phyloP scores from a whole-genome alignment of 2,888 invertebrate species.

The Conus canariensis region DNA sequence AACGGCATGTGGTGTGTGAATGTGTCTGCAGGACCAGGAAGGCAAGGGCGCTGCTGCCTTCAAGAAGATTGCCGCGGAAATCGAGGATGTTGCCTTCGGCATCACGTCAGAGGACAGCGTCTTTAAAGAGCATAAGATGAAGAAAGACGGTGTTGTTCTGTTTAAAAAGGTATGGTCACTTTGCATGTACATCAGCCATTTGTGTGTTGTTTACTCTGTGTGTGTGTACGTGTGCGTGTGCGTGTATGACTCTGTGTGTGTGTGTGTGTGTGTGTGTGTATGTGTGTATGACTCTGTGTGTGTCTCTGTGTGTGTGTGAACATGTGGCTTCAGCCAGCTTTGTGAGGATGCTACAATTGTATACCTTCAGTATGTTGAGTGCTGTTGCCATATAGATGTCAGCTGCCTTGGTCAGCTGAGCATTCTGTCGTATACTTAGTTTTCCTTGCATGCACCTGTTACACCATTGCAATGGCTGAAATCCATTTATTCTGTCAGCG shows the following conservation, averaged over 20 bases:
- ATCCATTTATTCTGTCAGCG: background rate
- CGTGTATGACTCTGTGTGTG: too few relatives aligned
- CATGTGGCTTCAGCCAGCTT: too few relatives aligned
- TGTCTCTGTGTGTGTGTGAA: too few relatives aligned
- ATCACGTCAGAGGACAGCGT: conserved; percentile 89
- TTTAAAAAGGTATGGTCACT: conserved; percentile 89
- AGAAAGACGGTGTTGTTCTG: conserved; percentile 89
- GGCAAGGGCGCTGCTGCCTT: conserved; percentile 91
- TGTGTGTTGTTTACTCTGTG: conserved; percentile 48
- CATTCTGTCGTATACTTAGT: too few relatives aligned
- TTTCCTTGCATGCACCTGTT: background rate
- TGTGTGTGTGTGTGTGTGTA: too few relatives aligned
- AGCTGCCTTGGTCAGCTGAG: too few relatives aligned
- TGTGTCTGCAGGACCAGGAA: conserved; percentile 83
- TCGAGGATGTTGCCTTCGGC: conserved; percentile 94
- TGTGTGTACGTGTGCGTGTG: too few relatives aligned
- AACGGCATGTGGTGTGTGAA: too few relatives aligned
- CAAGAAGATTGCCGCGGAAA: conserved; percentile 87
- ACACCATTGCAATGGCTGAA: background rate
- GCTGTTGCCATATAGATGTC: too few relatives aligned
- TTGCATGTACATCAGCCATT: background rate
- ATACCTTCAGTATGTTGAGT: too few relatives aligned
- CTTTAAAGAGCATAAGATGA: conserved; percentile 88
- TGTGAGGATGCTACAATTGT: too few relatives aligned
- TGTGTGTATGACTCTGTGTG: too few relatives aligned